phyloP scores from a whole-genome alignment of 2,113 vertebrate species.

The Elanoides forficatus region DNA sequence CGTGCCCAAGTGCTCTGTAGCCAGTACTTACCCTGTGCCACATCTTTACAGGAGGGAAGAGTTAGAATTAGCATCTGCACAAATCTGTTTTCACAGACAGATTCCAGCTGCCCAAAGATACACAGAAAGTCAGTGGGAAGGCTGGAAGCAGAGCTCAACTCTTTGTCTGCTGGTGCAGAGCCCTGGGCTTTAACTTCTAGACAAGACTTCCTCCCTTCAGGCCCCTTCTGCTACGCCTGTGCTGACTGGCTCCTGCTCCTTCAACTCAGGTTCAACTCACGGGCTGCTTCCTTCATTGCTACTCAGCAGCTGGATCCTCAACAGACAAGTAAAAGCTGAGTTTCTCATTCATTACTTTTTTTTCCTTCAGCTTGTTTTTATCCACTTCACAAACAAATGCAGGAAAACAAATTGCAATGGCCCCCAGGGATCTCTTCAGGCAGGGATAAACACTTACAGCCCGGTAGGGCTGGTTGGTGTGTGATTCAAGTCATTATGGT shows the following conservation, averaged over 20 bases:
- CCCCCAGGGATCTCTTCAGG: neutral
- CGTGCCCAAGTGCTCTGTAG: neutral
- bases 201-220: neutral
- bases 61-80: neutral
- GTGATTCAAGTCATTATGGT: neutral
- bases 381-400: neutral
- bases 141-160: neutral
- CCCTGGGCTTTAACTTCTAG: neutral
- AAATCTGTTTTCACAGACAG: neutral
- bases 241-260: neutral
- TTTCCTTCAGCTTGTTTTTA: neutral
- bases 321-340: neutral
- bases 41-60: neutral
- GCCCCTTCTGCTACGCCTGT: neutral
- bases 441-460: neutral
- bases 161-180: neutral
- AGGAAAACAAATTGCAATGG: neutral
- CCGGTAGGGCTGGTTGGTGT: neutral
- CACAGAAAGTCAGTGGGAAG: neutral
- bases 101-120: constrained; percentile 15
- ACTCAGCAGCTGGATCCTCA: neutral
- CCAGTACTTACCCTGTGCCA: neutral
- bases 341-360: neutral
- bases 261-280: neutral
- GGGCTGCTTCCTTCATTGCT: neutral